Conservation (phyloP, 2,888 invertebrate species). For the Caenorhabditis wallacei region DNA sequence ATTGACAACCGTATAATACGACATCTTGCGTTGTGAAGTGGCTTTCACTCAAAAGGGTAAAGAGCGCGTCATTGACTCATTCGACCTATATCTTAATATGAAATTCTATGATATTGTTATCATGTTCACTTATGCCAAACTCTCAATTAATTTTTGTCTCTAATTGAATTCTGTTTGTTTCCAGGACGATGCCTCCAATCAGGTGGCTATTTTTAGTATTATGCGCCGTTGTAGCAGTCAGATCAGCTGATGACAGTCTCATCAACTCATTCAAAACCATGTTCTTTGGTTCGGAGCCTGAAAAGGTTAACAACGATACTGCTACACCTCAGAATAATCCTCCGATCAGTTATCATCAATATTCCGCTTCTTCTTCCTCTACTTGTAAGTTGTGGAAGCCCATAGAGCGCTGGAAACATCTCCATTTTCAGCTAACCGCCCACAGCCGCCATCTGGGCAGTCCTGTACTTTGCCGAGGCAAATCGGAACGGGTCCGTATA, state of each 20-base stretch:
- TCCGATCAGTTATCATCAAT: conserved; percentile 63
- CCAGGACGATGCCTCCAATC: conserved; percentile 44
- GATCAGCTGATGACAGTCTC: conserved; percentile 41
- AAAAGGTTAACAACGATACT: conserved; percentile 30
- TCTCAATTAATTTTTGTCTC: too few species aligned
- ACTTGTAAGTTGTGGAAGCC: conserved; percentile 46
- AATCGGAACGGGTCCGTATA: conserved; percentile 83
- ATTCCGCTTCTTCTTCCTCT: conserved; percentile 34
- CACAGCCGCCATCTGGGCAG: conserved; percentile 67
- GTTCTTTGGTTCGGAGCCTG: conserved; percentile 56
- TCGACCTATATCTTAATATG: too few species aligned
- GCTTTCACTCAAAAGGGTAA: conserved; percentile 37
- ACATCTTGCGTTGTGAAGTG: conserved; percentile 48
- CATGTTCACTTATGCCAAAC: too few species aligned
- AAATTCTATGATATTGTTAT: too few species aligned
- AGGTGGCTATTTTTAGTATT: conserved; percentile 55
- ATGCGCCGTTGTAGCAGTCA: conserved; percentile 28
- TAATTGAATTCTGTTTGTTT: too few species aligned
- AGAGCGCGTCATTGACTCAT: conserved; percentile 29
- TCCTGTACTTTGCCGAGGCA: conserved; percentile 81
- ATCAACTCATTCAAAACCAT: conserved; percentile 63
- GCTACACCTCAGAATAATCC: conserved; percentile 49
- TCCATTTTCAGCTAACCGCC: conserved; percentile 57
- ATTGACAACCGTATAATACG: conserved; percentile 39
- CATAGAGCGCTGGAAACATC: neutral